Base-by-base conservation (phyloP, 1,140 invertebrate species). In the Zeugodacus cucurbitae region DNA sequence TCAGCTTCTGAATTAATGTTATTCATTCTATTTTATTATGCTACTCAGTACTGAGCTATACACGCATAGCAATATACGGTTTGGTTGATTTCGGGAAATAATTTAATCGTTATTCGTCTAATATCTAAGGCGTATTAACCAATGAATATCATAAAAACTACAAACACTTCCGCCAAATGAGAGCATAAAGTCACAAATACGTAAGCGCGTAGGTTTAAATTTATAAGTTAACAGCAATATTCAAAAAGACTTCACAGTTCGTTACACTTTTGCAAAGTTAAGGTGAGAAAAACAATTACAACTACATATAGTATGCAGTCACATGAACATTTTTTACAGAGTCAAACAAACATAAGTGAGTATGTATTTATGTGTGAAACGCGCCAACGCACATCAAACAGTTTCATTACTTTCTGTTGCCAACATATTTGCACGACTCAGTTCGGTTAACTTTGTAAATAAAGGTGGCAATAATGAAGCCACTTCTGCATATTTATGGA, bases 371-470 rank as follows among this genome's bases (percentile, higher is more conserved):
- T 37, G 1, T 37, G 67, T 70, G 14, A n/a, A 37, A 20, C 20
- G 67, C 34, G 67, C 32, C 34, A 41, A 10, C 20, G 67, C 34
- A 70, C 67, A 70, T 70, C 32, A 70, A 70, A 70, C 14, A 14
- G 17, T 70, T 37, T 44, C 41, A 78, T 78, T 78, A 78, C 70
- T 41, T 44, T 78, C 70, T 48, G 70, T 44, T 78, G 37, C 44
- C 70, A 78, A 48, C 70, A 1, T 37, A 78, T 78, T 44, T 78
- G 44, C 70, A 48, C n/a, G 70, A 78, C 70, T 48, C 70, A 78
- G 70, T 26, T 78, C 37, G 37, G 70, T 48, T 78, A 48, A 22
- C 70, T 37, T 70, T 78, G 10, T 6, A 78, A 78, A 78, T 8
- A 78, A 78, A 26, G n/a, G n/a, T n/a, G n/a, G 20, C 6, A 29